These are phyloP conservation scores for Calephelis nemesis DNA, from an alignment of 1,140 invertebrate genomes.

Conservation along the genomic window DNA sequence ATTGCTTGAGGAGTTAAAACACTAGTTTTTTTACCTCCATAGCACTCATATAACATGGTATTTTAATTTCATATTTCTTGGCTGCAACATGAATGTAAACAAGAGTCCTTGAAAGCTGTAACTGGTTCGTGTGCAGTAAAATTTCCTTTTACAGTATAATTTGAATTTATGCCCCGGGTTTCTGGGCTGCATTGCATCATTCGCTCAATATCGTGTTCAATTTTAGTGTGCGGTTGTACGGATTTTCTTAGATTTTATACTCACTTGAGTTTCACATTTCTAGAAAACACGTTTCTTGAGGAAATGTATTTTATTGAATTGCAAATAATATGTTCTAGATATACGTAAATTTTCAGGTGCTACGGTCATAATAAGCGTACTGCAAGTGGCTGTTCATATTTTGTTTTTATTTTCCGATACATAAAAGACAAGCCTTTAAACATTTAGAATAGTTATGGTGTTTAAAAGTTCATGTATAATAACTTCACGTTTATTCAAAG, in stretches of 20 bases:
- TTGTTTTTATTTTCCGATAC: too few relatives aligned
- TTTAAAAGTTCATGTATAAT: too few relatives aligned
- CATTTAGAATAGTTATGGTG: too few relatives aligned
- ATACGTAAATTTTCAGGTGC: too few relatives aligned
- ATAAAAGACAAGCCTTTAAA: too few relatives aligned
- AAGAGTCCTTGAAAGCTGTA: slow-evolving; percentile 4
- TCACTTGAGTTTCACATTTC: slow-evolving; percentile 1
- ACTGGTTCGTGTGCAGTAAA: neutral
- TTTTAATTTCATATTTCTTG: neutral
- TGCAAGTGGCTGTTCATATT: too few relatives aligned
- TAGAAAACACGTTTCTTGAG: neutral
- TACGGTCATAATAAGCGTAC: too few relatives aligned
- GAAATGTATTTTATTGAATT: too few relatives aligned
- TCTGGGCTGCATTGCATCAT: slow-evolving; percentile 4
- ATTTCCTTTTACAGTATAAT: slow-evolving; percentile 15
- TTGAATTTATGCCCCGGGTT: slow-evolving; percentile 4
- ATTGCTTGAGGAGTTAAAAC: too few relatives aligned
- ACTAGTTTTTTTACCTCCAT: too few relatives aligned
- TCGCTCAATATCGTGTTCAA: slow-evolving; percentile 16
- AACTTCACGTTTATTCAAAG: too few relatives aligned
- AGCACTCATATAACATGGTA: neutral
- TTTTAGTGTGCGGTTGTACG: neutral
- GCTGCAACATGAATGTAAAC: neutral
- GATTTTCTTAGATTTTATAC: neutral
- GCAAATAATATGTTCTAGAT: too few relatives aligned